A percentile compares a stretch with the other conserved stretches of the same genome.
phyloP scores from a whole-genome alignment of 2,888 invertebrate species.

The Timandra comae region DNA sequence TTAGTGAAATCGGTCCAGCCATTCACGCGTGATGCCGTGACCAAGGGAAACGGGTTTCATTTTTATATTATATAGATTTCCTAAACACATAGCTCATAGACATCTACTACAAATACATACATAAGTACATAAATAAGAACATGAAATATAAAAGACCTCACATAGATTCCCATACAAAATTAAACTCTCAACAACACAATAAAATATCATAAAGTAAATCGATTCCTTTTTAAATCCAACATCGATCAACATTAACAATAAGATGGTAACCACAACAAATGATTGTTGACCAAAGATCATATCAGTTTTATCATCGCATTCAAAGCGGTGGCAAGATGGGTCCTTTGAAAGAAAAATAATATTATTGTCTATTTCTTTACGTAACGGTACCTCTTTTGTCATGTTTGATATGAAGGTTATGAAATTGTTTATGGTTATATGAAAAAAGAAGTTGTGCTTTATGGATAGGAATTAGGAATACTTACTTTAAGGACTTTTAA shows the following conservation, averaged over 20 bases:
- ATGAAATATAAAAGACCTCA: constrained; percentile 2
- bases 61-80: too few relatives aligned
- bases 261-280: constrained; percentile 43
- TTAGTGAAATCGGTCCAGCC: too few relatives aligned
- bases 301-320: constrained; percentile 59
- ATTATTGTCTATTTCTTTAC: constrained; percentile 20
- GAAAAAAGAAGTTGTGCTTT: too few relatives aligned
- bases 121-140: too few relatives aligned
- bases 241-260: constrained; percentile 29
- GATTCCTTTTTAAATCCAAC: constrained; percentile 43
- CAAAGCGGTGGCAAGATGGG: constrained; percentile 55
- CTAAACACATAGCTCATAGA: too few relatives aligned
- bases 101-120: too few relatives aligned
- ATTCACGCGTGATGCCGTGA: too few relatives aligned
- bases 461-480: too few relatives aligned
- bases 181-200: constrained; percentile 21
- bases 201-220: constrained; percentile 40
- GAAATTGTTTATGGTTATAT: too few relatives aligned
- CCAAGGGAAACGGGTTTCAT: too few relatives aligned
- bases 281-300: constrained; percentile 60
- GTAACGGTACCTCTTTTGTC: constrained; percentile 39
- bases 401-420: too few relatives aligned
- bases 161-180: background rate
- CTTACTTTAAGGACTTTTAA: too few relatives aligned
- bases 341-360: constrained; percentile 33